Evolutionary conservation across 2,888 invertebrate species (phyloP).

Genomic region (Xylota segnis): DNA sequence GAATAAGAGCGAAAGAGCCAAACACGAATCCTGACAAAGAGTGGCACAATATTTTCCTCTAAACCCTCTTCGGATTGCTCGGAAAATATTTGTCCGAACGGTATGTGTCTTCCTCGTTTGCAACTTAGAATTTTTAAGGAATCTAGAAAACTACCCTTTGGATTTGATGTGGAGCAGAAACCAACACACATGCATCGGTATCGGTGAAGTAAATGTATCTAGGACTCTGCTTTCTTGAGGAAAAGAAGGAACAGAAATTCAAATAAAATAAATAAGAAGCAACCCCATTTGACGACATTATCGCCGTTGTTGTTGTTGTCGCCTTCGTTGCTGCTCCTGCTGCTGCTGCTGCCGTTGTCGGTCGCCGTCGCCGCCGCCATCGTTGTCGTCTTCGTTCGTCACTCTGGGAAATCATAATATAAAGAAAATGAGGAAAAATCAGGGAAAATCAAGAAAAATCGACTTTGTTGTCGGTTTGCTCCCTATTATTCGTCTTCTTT

Average conservation of each 20-base stretch:
- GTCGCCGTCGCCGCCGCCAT: not conserved
- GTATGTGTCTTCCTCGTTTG: conserved; percentile 50
- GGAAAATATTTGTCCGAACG: conserved; percentile 49
- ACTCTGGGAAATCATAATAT: conserved; percentile 65
- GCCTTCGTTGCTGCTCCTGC: not conserved
- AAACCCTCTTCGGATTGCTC: conserved; percentile 51
- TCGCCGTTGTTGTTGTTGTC: conserved; percentile 38
- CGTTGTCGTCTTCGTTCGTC: conserved; percentile 49
- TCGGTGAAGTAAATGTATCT: conserved; percentile 53
- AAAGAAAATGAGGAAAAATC: conserved; percentile 66
- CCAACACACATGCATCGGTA: conserved; percentile 42
- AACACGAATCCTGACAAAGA: conserved; percentile 4
- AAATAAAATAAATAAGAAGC: conserved; percentile 74
- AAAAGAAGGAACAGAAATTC: conserved; percentile 51
- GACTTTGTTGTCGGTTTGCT: conserved; percentile 64
- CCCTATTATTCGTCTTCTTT: conserved; percentile 61
- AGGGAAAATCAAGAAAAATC: conserved; percentile 72
- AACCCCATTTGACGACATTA: conserved; percentile 76
- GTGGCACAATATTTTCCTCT: conserved; percentile 47
- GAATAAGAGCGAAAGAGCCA: conserved; percentile 1
- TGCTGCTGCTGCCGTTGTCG: too few species aligned
- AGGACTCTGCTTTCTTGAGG: conserved; percentile 16
- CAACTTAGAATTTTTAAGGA: conserved; percentile 36
- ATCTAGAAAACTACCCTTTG: conserved; percentile 53
- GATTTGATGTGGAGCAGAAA: conserved; percentile 24